A percentile compares a stretch with the other conserved stretches of the same genome.
These are phyloP conservation scores for Amblyopsis hoosieri DNA, from an alignment of 2,797 vertebrate genomes.

Conservation along the genomic window DNA sequence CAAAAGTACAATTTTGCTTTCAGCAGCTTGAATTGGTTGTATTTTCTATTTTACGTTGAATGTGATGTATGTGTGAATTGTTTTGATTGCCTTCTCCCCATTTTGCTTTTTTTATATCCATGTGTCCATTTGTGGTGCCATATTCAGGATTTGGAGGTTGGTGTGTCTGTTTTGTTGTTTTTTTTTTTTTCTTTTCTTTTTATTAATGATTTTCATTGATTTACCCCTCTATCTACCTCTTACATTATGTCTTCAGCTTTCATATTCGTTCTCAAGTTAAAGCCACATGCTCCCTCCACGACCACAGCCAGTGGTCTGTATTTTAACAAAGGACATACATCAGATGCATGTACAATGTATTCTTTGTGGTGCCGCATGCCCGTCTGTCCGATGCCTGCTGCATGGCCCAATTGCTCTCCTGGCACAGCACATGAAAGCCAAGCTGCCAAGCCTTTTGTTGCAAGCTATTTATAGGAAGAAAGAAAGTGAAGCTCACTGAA, in stretches of 20 bases:
- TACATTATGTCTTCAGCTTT: not conserved
- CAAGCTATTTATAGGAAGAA: conserved; percentile 63
- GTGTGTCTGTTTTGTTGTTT: conserved; percentile 20
- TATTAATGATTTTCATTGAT: not conserved
- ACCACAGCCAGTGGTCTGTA: too few relatives aligned
- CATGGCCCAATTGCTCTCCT: conserved; percentile 45
- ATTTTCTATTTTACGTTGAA: conserved; percentile 1
- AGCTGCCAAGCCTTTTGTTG: conserved; percentile 58
- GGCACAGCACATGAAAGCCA: conserved; percentile 53
- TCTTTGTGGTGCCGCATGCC: not conserved
- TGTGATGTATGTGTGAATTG: not conserved
- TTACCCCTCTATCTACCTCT: not conserved
- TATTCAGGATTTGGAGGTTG: conserved; percentile 73
- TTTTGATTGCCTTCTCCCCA: conserved; percentile 14
- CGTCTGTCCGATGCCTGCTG: conserved; percentile 39
- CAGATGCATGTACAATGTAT: conserved; percentile 1
- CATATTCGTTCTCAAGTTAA: conserved; percentile 9
- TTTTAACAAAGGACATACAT: too few relatives aligned
- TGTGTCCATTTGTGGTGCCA: conserved; percentile 37
- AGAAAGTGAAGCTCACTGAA: conserved; percentile 49
- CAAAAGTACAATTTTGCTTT: not conserved
- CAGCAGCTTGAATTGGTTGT: not conserved
- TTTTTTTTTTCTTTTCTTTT: not conserved
- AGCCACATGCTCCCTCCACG: not conserved
- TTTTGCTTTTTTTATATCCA: conserved; percentile 48